phyloP scores from a whole-genome alignment of 2,113 vertebrate genomes.

The Bombycilla garrulus region DNA sequence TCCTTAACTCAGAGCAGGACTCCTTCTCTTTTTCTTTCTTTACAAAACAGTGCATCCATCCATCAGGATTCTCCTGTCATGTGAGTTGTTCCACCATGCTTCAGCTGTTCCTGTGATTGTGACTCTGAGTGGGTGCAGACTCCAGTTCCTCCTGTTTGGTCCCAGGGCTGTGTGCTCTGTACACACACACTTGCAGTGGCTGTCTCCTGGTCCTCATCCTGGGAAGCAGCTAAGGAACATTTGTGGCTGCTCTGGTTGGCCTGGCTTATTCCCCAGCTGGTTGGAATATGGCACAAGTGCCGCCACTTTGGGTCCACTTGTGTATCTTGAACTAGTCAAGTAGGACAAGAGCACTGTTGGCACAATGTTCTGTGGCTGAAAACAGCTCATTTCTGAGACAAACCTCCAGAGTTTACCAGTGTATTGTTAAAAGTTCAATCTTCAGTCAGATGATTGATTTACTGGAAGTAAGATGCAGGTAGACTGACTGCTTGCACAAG shows the following conservation, averaged over 20 bases:
- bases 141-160: neutral
- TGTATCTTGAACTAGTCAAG: neutral
- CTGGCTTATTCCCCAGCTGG: neutral
- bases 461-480: neutral
- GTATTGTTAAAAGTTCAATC: neutral
- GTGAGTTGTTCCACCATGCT: neutral
- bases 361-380: neutral
- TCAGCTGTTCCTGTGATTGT: neutral
- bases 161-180: neutral
- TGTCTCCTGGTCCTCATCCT: neutral
- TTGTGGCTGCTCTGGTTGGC: neutral
- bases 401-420: neutral
- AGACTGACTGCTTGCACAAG: neutral
- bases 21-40: neutral
- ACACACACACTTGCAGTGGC: neutral
- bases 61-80: rapidly evolving
- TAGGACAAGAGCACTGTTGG: neutral
- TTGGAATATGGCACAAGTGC: neutral
- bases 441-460: neutral
- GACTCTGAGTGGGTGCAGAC: neutral
- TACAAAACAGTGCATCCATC: neutral
- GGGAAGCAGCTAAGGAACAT: neutral
- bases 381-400: neutral
- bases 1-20: neutral
- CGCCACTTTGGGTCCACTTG: neutral